phyloP scores from a whole-genome alignment of 2,888 invertebrate species.

The Drosophila emarginata region DNA sequence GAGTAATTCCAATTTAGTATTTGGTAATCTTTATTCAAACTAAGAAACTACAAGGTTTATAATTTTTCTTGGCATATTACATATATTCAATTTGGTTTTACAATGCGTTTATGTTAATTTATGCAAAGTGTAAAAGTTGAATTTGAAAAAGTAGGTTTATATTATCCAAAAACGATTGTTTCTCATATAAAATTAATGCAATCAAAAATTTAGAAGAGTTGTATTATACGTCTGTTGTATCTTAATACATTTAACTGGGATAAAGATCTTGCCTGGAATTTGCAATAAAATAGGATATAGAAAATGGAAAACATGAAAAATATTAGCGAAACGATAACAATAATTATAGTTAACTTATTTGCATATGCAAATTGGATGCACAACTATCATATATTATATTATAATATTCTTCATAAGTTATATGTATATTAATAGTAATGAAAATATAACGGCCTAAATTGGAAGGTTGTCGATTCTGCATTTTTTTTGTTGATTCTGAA shows the following conservation, averaged over 20 bases:
- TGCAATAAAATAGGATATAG: slow-evolving; percentile 10
- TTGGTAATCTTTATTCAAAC: slow-evolving; percentile 69
- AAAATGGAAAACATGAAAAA: slow-evolving; percentile 25
- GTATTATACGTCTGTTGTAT: background rate
- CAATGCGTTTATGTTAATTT: slow-evolving; percentile 52
- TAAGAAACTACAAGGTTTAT: slow-evolving; percentile 74
- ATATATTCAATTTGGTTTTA: background rate
- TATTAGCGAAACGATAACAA: slow-evolving; percentile 8
- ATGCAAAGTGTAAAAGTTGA: slow-evolving; percentile 69
- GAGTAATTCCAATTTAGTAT: background rate
- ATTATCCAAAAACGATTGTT: slow-evolving; percentile 12
- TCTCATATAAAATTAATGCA: slow-evolving; percentile 18
- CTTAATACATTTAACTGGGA: background rate
- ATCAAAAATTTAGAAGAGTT: background rate
- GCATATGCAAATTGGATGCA: background rate
- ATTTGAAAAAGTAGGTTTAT: slow-evolving; percentile 49
- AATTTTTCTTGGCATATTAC: slow-evolving; percentile 44
- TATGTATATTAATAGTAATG: slow-evolving; percentile 6
- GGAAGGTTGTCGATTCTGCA: slow-evolving; percentile 14
- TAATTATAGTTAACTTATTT: background rate
- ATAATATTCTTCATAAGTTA: background rate
- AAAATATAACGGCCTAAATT: slow-evolving; percentile 13
- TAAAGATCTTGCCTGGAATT: background rate
- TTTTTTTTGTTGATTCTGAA: slow-evolving; percentile 23
- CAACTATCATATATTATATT: slow-evolving; percentile 3